Percentiles rank a stretch among this genome's conserved stretches.
These are phyloP conservation scores for Parnassius smintheus DNA, from an alignment of 2,888 invertebrate genomes.

Conservation along the genomic window DNA sequence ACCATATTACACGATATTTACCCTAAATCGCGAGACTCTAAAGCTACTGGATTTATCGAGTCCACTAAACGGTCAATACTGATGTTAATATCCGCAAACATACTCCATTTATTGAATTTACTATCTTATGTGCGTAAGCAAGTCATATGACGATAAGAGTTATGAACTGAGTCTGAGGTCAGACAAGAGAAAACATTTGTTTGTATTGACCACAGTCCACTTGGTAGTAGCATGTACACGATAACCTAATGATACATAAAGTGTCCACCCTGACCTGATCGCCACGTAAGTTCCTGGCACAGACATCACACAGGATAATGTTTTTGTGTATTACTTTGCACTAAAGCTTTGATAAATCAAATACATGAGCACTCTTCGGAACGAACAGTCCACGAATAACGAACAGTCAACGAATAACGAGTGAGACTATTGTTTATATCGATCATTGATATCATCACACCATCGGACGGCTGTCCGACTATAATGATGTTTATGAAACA, in stretches of 20 bases:
- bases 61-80: conserved; percentile 59
- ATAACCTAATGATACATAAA: conserved; percentile 62
- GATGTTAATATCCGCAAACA: conserved; percentile 64
- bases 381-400: conserved; percentile 36
- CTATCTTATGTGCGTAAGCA: conserved; percentile 73
- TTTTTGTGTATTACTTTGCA: conserved; percentile 25
- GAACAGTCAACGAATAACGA: conserved; percentile 40
- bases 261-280: conserved; percentile 55
- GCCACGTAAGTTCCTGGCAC: conserved; percentile 43
- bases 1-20: conserved; percentile 9
- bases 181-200: conserved; percentile 63
- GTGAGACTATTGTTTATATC: conserved; percentile 42
- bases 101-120: conserved; percentile 73
- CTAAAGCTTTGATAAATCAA: conserved; percentile 24
- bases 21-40: conserved; percentile 21
- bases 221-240: conserved; percentile 60
- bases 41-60: conserved; percentile 31
- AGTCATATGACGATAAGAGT: conserved; percentile 54
- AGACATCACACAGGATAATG: conserved; percentile 40
- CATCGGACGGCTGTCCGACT: conserved; percentile 43
- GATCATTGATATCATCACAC: conserved; percentile 57
- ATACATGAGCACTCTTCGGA: conserved; percentile 26
- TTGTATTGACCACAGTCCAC: conserved; percentile 63
- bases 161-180: conserved; percentile 63
- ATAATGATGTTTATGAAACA: conserved; percentile 69